Evolutionary conservation across 2,888 invertebrate genomes (phyloP).

Genomic region (Eristalinus aeneus): DNA sequence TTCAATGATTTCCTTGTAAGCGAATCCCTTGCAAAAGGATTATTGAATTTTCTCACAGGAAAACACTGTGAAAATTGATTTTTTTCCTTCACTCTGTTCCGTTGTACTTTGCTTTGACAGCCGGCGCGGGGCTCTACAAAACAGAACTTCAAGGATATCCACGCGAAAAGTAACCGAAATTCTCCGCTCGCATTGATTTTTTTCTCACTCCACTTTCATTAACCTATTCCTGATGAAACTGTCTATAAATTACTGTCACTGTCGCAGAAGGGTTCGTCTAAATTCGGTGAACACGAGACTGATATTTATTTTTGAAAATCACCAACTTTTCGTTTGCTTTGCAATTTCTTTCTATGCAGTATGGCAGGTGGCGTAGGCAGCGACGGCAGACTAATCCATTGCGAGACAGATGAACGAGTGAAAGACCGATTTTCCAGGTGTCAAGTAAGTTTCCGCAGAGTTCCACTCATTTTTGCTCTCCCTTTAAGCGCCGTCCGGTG

Average conservation of each 20-base stretch:
- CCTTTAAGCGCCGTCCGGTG: constrained; percentile 21
- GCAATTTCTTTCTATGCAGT: constrained; percentile 25
- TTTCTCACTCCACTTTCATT: neutral
- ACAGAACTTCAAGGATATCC: constrained; percentile 57
- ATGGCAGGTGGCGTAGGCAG: constrained; percentile 31
- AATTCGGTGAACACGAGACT: neutral
- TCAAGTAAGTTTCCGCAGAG: constrained; percentile 52
- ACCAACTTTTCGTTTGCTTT: neutral
- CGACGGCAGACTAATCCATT: constrained; percentile 59
- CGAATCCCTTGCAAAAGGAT: neutral
- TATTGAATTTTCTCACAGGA: constrained; percentile 56
- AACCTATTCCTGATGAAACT: neutral
- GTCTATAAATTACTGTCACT: constrained; percentile 4
- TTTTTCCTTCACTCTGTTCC: constrained; percentile 10
- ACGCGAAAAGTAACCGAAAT: constrained; percentile 3
- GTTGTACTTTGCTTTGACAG: constrained; percentile 35
- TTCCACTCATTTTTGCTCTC: constrained; percentile 18
- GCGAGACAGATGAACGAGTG: constrained; percentile 59
- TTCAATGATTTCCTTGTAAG: neutral
- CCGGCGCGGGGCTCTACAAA: constrained; percentile 32
- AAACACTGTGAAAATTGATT: constrained; percentile 58
- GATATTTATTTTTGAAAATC: constrained; percentile 1
- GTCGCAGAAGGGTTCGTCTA: neutral
- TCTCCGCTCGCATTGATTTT: constrained; percentile 46
- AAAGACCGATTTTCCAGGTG: constrained; percentile 48